Percentiles rank a stretch among this genome's conserved stretches.
phyloP scores from a whole-genome alignment of 1,140 invertebrate species.

The Magallana angulata region DNA sequence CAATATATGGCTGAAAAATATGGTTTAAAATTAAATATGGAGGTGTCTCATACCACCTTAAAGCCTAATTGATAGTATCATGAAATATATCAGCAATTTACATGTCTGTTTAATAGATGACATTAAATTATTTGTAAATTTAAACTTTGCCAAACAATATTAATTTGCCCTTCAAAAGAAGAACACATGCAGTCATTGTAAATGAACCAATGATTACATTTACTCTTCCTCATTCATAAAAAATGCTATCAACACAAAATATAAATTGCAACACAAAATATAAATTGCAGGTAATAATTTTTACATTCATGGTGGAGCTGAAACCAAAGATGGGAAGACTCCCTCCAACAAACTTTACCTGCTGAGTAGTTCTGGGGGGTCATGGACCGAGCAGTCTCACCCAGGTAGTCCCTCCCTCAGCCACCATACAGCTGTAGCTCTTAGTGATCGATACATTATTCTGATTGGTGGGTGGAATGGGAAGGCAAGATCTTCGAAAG shows the following conservation, averaged over 20 bases:
- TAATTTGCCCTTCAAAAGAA: too few relatives aligned
- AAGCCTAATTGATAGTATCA: too few relatives aligned
- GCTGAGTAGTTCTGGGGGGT: slow-evolving; percentile 59
- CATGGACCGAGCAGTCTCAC: slow-evolving; percentile 64
- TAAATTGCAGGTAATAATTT: slow-evolving; percentile 55
- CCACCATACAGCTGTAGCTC: slow-evolving; percentile 74
- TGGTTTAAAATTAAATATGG: too few relatives aligned
- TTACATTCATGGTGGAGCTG: slow-evolving; percentile 76
- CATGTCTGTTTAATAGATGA: too few relatives aligned
- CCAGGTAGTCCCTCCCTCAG: slow-evolving; percentile 72
- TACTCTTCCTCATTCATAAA: not conserved
- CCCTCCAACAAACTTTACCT: slow-evolving; percentile 72
- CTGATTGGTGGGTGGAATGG: slow-evolving; percentile 79
- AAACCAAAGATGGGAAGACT: slow-evolving; percentile 58
- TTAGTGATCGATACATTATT: slow-evolving; percentile 72
- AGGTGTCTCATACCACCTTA: too few relatives aligned
- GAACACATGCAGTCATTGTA: too few relatives aligned
- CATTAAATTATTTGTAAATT: too few relatives aligned
- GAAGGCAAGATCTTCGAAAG: slow-evolving; percentile 63
- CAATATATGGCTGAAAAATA: too few relatives aligned
- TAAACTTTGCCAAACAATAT: too few relatives aligned
- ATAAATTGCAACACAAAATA: not conserved
- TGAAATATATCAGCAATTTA: too few relatives aligned
- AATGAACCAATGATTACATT: too few relatives aligned
- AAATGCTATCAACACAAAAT: not conserved